A percentile compares a stretch with the other conserved stretches of the same genome.
Conservation (phyloP, 2,113 vertebrate genomes). For the Penelope pileata region DNA sequence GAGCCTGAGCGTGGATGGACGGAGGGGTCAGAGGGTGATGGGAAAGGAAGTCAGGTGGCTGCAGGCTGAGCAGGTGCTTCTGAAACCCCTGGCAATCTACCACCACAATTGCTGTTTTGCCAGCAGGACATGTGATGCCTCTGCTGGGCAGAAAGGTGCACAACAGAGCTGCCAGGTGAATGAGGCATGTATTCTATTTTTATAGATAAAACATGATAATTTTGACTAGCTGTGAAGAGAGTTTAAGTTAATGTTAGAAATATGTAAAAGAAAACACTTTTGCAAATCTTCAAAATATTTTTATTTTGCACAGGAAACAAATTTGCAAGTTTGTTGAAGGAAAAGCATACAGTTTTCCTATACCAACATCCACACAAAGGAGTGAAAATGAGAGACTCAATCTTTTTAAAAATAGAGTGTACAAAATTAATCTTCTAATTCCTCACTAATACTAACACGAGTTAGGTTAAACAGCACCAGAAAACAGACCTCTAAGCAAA, state of each 20-base stretch:
- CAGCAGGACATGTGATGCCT: background rate
- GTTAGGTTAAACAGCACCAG: background rate
- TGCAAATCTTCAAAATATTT: background rate
- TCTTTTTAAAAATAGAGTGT: background rate
- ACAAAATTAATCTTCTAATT: background rate
- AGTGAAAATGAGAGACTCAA: background rate
- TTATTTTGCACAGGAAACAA: background rate
- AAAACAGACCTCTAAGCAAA: background rate
- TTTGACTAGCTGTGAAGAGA: background rate
- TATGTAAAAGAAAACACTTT: background rate
- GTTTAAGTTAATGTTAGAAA: background rate
- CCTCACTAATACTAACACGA: background rate
- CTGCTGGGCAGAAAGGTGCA: background rate
- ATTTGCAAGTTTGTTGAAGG: background rate
- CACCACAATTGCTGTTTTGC: background rate
- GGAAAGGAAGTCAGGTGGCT: conserved; percentile 50
- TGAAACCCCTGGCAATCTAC: background rate
- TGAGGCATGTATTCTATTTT: background rate
- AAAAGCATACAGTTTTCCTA: background rate
- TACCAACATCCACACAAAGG: background rate
- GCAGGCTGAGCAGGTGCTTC: conserved; percentile 31
- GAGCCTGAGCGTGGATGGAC: background rate
- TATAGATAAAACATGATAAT: background rate
- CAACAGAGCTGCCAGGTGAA: conserved; percentile 3
- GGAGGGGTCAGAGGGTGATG: background rate